These are phyloP conservation scores for Lasioglossum pauxillum DNA, from an alignment of 2,888 invertebrate species.

Conservation along the genomic window DNA sequence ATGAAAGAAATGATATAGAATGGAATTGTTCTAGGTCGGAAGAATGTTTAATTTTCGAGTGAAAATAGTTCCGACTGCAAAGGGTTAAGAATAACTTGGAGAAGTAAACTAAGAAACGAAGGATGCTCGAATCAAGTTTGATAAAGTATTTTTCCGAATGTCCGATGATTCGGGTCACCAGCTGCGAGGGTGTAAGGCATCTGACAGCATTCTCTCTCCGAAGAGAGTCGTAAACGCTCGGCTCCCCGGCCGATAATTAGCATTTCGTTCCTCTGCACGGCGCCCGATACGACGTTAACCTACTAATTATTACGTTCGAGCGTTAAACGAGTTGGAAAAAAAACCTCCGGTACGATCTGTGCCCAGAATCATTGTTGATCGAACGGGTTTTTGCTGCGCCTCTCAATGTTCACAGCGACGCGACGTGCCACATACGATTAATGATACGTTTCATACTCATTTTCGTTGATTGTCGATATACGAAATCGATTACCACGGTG, in stretches of 20 bases:
- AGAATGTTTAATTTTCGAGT: no score
- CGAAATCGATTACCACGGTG: constrained; percentile 58
- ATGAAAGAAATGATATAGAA: no score
- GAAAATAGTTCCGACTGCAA: no score
- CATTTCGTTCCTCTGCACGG: constrained; percentile 14
- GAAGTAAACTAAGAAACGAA: neutral
- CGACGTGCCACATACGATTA: constrained; percentile 50
- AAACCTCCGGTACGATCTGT: constrained; percentile 33
- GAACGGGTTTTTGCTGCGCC: constrained; percentile 9
- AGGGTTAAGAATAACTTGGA: neutral
- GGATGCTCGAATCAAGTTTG: neutral
- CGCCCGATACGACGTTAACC: constrained; percentile 28
- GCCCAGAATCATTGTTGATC: constrained; percentile 34
- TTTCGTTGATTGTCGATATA: constrained; percentile 67
- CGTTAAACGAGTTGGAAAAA: neutral
- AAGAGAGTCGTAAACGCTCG: constrained; percentile 5
- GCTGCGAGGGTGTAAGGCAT: neutral
- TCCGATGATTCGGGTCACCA: neutral
- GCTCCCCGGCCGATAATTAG: constrained; percentile 24
- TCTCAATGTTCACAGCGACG: neutral
- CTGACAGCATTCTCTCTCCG: constrained; percentile 5
- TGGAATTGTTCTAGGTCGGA: no score
- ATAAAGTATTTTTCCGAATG: neutral
- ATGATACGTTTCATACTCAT: constrained; percentile 59
- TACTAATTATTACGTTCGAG: constrained; percentile 28